Evolutionary conservation across 1,140 invertebrate genomes (phyloP), one percentile per base, ranked within the genome.

Genomic region (Anadara kagoshimensis): DNA sequence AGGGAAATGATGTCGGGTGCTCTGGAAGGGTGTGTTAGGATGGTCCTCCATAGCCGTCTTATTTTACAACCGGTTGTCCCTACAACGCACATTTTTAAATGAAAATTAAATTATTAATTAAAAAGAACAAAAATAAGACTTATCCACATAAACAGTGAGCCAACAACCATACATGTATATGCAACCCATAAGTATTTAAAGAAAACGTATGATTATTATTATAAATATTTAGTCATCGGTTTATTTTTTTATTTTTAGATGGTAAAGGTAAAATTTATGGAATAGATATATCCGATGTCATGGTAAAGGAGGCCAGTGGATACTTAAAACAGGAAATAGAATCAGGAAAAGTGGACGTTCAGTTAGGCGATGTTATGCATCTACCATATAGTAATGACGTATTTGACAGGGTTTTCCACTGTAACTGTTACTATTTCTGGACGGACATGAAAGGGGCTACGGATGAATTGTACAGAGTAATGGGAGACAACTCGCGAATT

Each of bases 391-490:
- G 79, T 57, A 61, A 68, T 7, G 69, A 83, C 67, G 76, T 54
- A 1, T 80, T 85, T 69, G 75, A 85, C 44, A 61, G 78, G 14
- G 76, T 83, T 14, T 85, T 79, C 47, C 84, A 85, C 61, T 72
- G 65, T n/a, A 84, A 85, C 58, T 79, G 75, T 59, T 85, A 79
- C 75, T 82, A 84, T 63, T 85, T 85, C 57, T 85, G 84, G 84
- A 73, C 73, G n/a, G 69, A 70, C 43, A 47, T 78, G 58, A 24
- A 57, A 14, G 12, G 36, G 2, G 73, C 54, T 8, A 54, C 73
- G 36, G n/a, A 66, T 29, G 82, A 85, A 67, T 57, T 85, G n/a
- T 68, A 76, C 44, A 63, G 84, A 12, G 79, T 85, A 2, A 81
- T 85, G 79, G 80, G 80, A 59, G 78, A 78, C n/a, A 73, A 75